Evolutionary conservation across 2,888 invertebrate species (phyloP).

Genomic region (Chironomus tentans): DNA sequence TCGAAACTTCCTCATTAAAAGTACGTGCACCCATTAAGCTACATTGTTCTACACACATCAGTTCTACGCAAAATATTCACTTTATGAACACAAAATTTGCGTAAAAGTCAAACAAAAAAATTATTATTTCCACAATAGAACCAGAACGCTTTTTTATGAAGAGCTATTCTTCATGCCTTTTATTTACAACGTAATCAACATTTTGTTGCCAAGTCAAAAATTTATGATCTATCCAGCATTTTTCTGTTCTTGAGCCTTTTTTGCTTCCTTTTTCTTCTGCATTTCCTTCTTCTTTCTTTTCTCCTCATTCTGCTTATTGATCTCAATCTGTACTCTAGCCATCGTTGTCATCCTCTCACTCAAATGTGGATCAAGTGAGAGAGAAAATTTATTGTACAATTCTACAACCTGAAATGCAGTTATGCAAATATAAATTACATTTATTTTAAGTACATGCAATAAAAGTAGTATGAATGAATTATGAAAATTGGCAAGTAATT

Average conservation of each 20-base stretch:
- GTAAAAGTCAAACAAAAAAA: no score
- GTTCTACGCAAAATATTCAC: no score
- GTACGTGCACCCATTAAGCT: no score
- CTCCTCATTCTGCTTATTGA: constrained; percentile 7
- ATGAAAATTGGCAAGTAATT: no score
- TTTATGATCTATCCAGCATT: not conserved
- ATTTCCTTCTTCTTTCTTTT: not conserved
- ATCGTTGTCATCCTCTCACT: not conserved
- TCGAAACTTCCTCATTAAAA: no score
- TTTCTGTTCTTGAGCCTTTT: not conserved
- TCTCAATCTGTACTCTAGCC: not conserved
- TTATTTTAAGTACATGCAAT: not conserved
- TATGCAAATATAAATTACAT: not conserved
- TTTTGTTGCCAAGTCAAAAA: not conserved
- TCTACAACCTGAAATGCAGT: not conserved
- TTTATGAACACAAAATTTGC: no score
- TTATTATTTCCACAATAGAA: no score
- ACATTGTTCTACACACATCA: no score
- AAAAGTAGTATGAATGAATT: no score
- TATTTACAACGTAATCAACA: no score
- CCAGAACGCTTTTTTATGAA: no score
- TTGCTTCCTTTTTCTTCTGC: not conserved
- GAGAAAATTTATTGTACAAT: not conserved
- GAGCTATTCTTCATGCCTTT: no score
- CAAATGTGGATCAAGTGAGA: not conserved